Evolutionary conservation across 2,113 vertebrate genomes (phyloP), one percentile per base, ranked within the genome.

Genomic region (Anguilla rostrata): DNA sequence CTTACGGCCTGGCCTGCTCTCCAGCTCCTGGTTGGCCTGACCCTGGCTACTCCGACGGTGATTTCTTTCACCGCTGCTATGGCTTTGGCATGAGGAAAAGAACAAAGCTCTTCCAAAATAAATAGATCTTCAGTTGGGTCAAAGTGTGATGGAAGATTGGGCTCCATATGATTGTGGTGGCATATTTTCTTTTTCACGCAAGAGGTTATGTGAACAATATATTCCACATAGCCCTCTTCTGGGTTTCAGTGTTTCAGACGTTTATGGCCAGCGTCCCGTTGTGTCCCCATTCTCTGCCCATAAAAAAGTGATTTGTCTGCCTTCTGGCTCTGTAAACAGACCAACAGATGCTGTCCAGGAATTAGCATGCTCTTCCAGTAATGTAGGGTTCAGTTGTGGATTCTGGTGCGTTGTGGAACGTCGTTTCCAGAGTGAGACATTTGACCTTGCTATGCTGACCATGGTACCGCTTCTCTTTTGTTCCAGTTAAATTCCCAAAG

Each of bases 1-100:
- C 71, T 75, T 75, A 75, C n/a, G 71, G 71, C n/a, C 60, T 11
- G n/a, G 71, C 71, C n/a, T n/a, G 22, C n/a, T 75, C 71, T 75
- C 71, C 71, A 75, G 71, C 9, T n/a, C 34, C 26, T 75, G 71
- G 5, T 75, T 75, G 26, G n/a, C 71, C 71, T 75, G 26, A 75
- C 71, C 71, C 26, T 34, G 71, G 71, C 26, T 75, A 5, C 71
- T 75, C 26, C 5, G 5, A 34, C 26, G 8, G 26, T 29, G n/a
- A 75, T 75, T 66, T 66, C 60, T 22, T 18, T 60, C 18, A 60
- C 57, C 15, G 57, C 57, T 71, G 26, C 5, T 75, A 75, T 14
- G n/a, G 71, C 71, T 34, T 75, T 75, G n/a, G 8, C 71, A 66
- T 8, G 3, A 66, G 22, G 22, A 66, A 1, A 66, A 66, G 22